Base-by-base conservation (phyloP, 2,888 invertebrate genomes). In the Odontocerum albicorne region DNA sequence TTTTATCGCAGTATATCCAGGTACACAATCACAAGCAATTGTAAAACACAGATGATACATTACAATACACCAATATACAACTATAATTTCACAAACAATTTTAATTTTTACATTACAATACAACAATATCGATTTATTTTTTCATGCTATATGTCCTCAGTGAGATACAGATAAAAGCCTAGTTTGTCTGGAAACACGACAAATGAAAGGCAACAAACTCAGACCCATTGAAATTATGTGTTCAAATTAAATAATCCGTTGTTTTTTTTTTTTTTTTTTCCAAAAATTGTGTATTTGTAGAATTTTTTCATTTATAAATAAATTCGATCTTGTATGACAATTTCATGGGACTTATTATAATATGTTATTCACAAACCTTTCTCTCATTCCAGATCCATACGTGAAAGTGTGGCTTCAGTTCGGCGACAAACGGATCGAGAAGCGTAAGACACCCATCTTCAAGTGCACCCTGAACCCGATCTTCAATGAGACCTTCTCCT, bases 391-490 rank as follows among this genome's bases (percentile, higher is more conserved):
- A 96, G 96, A 96, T 87, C 96, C 96, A 0, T 96, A 96, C 75
- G 96, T 96, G n/a, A 96, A 96, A 73, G 92, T 96, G 10, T 96
- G 96, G 96, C 84, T 96, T 39, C 93, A 94, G 67, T 94, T 95
- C 67, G 95, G 94, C 31, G 94, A 94, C 70, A 94, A 95, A 66
- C 86, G 92, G 64, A 90, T 96, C 65, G 96, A 96, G 75, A 96
- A 96, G 69, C 88, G 92, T 73, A 96, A 96, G 82, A 96, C 96
- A 49, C 92, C 93, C 59, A 90, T 94, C 68, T 93, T 92, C 73
- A 93, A 92, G 68, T 93, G 93, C 75, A 95, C 93, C 47, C 80
- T 96, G 65, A 95, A 96, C 76, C 96, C 96, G 0, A 89, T 95
- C 57, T 96, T 95, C 82, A 95, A 96, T 75, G 96, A 96, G 75